Base-by-base conservation (phyloP, 1,140 invertebrate genomes). In the Maniola jurtina region DNA sequence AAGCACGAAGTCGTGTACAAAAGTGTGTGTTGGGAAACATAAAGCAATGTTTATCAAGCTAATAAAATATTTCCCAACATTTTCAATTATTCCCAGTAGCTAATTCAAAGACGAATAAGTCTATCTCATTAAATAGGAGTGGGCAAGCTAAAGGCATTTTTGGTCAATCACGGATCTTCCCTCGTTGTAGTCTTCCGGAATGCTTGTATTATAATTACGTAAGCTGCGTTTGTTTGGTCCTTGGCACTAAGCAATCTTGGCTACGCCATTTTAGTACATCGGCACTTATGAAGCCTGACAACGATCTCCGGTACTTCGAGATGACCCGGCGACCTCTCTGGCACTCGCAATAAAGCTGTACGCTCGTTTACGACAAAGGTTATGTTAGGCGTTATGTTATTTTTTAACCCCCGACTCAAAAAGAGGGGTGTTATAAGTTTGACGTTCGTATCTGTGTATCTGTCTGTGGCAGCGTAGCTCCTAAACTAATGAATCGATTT, bases 51-150 rank as follows among this genome's bases (percentile, higher is more conserved):
- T 15, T 34, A 34, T 45, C 10, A 11, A 54, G 50, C n/a, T 10
- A 14, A 34, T 55, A 34, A 16, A 35, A 33, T 55, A 55, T 34
- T 55, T 55, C 13, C n/a, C n/a, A n/a, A 38, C 35, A 40, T 34
- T 35, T 34, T 9, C 47, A 33, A n/a, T 58, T 68, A 71, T 70
- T 71, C 63, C 57, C 58, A 52, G 71, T 64, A 74, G 66, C 64
- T 72, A 71, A 76, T 76, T 77, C 72, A 75, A 68, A 61, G 42
- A 63, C 71, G 61, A 68, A 74, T 75, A 76, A 66, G 73, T 73
- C 69, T 81, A 80, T 80, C 76, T 71, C 14, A 48, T 50, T 52
- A 72, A 60, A 77, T 80, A 78, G 77, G 81, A 77, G 38, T 59
- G 55, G 81, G 81, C 81, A 83, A 72, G 55, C 71, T 50, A 61